These are phyloP conservation scores for Chrysogorgia sp. DNA, from an alignment of 92 coral and sea anemone genomes.

Conservation along the genomic window DNA sequence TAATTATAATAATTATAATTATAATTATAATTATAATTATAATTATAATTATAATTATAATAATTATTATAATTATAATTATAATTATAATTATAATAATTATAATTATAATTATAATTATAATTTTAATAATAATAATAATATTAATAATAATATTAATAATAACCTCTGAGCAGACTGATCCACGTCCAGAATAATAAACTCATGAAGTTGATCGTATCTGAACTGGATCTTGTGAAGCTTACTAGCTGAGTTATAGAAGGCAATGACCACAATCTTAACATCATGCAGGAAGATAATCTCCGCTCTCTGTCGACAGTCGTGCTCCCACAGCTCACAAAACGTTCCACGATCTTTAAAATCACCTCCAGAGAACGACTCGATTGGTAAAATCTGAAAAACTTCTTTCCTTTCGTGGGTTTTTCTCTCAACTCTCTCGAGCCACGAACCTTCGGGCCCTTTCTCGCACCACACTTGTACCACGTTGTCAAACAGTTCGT, in stretches of 20 bases:
- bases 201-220: conserved; percentile 77
- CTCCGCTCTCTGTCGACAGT: conserved; percentile 47
- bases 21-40: too few species aligned
- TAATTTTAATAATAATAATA: too few species aligned
- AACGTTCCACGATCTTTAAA: conserved; percentile 66
- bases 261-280: conserved; percentile 60
- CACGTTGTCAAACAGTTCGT: conserved; percentile 30
- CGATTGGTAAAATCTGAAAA: conserved; percentile 69
- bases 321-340: conserved; percentile 77
- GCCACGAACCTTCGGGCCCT: conserved; percentile 19
- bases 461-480: conserved; percentile 33
- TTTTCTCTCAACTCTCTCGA: conserved; percentile 24
- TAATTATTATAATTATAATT: too few species aligned
- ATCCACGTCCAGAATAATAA: conserved; percentile 20
- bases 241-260: conserved; percentile 40
- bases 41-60: too few species aligned
- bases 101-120: too few species aligned
- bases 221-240: conserved; percentile 66
- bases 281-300: conserved; percentile 86
- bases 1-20: too few species aligned
- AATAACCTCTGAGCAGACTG: not conserved
- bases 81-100: too few species aligned
- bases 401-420: conserved; percentile 6
- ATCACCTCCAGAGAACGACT: conserved; percentile 70
- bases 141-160: too few species aligned